Conservation (phyloP, 1,140 invertebrate species). For the Drosophila azteca region DNA sequence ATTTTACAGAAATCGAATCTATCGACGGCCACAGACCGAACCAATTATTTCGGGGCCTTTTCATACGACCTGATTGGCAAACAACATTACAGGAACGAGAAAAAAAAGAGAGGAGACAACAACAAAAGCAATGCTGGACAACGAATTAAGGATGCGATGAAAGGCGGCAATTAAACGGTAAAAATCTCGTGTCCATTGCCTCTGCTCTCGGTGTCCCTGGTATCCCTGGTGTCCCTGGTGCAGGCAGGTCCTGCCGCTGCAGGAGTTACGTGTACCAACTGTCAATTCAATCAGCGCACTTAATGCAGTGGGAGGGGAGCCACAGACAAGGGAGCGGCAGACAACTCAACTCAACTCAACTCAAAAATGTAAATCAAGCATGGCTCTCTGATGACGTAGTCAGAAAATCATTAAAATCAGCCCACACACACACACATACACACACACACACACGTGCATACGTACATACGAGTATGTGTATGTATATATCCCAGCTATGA, state of each 20-base stretch:
- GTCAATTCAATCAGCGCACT: conserved; percentile 52
- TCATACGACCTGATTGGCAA: conserved; percentile 44
- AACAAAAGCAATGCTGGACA: background rate
- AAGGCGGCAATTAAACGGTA: conserved; percentile 54
- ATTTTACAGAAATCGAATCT: conserved; percentile 48
- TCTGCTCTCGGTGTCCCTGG: no score
- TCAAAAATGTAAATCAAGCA: conserved; percentile 62
- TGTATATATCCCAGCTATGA: conserved; percentile 20
- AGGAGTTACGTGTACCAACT: conserved; percentile 53
- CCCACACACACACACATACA: conserved; percentile 12
- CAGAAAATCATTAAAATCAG: conserved; percentile 56
- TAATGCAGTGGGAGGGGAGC: conserved; percentile 23
- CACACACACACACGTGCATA: background rate
- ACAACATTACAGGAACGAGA: conserved; percentile 54
- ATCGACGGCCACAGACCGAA: conserved; percentile 18
- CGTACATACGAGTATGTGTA: no score
- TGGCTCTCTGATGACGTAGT: conserved; percentile 47
- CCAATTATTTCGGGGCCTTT: conserved; percentile 44
- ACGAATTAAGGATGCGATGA: conserved; percentile 28
- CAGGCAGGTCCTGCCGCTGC: conserved; percentile 25
- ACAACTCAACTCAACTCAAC: conserved; percentile 57
- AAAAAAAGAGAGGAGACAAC: conserved; percentile 19
- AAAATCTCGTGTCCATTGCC: conserved; percentile 39
- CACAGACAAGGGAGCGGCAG: conserved; percentile 13
- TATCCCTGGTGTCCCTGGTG: background rate